Evolutionary conservation across 2,113 vertebrate species (phyloP).

Genomic region (Loxodonta africana): DNA sequence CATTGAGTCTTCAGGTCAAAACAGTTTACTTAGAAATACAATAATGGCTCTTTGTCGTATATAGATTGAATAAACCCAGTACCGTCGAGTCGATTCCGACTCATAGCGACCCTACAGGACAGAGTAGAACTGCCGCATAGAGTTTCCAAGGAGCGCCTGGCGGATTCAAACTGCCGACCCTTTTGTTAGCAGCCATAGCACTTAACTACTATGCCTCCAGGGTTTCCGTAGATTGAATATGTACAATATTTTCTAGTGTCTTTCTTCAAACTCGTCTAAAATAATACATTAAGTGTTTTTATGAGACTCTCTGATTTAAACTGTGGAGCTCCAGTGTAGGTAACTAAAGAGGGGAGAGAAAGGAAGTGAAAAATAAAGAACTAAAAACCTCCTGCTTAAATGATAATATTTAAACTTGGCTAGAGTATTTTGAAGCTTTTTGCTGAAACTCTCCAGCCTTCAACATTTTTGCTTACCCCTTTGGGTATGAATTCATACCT

Average conservation of each 20-base stretch:
- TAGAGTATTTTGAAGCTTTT: background rate
- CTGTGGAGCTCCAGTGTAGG: background rate
- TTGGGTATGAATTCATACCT: background rate
- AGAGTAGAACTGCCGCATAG: too few species aligned
- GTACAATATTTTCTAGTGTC: background rate
- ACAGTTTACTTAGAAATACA: background rate
- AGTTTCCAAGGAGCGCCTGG: too few species aligned
- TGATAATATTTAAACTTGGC: background rate
- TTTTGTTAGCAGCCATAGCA: too few species aligned
- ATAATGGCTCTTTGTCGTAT: background rate
- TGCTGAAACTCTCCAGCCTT: background rate
- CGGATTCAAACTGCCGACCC: too few species aligned
- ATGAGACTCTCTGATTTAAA: constrained; percentile 34
- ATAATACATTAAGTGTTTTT: background rate
- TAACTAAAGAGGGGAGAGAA: background rate
- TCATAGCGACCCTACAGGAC: too few species aligned
- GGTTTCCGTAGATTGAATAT: background rate
- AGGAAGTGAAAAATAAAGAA: constrained; percentile 6
- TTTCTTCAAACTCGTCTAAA: constrained; percentile 21
- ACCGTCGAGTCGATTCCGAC: too few species aligned
- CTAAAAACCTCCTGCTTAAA: background rate
- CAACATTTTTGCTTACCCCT: constrained; percentile 39
- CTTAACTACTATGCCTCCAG: too few species aligned
- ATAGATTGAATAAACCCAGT: background rate
- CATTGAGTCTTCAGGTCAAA: background rate